Base-by-base conservation (phyloP, 2,888 invertebrate species). In the Ophraella communa region DNA sequence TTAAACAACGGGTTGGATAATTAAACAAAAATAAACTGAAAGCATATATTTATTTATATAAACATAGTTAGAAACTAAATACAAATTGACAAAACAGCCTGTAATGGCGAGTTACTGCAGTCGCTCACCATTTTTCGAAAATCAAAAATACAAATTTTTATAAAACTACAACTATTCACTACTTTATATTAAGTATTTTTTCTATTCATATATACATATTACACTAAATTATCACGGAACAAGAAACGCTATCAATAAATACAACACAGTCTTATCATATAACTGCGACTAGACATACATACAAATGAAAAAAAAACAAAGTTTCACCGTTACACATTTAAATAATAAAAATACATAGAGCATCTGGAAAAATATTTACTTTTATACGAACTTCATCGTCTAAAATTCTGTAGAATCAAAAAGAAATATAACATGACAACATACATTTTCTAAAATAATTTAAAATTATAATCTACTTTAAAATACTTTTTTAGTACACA, bases 101-200 rank as follows among this genome's bases (percentile, higher is more conserved):
- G 30, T 52, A 52, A 59, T 21, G 14, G 51, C 39, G 24, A 44
- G 59, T 21, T 35, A 7, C 20, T 17, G 30, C 20, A 17, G 24
- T 51, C 17, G 5, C 59, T 62, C 30, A 33, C 57, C 42, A 54
- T 18, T 53, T 42, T 42, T 51, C 60, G 30, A 54, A 65, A 66
- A 60, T 65, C 55, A 69, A 58, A 64, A 64, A 69, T 73, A 71
- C 71, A 73, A 73, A 73, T 68, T 65, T 73, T 73, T 71, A 58
- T 71, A 73, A 73, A 71, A 49, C 61, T 67, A 61, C 7, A 60
- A 49, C 65, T 53, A 64, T 53, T 58, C 63, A 68, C 17, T 42
- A 23, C 24, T 24, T n/a, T 47, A 5, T 49, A 24, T 11, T 1
- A n/a, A 3, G n/a, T 4, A n/a, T n/a, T 66, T 60, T 62, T 66